Base-by-base conservation (phyloP, 1,140 invertebrate species). In the Scaptomyza hsui region DNA sequence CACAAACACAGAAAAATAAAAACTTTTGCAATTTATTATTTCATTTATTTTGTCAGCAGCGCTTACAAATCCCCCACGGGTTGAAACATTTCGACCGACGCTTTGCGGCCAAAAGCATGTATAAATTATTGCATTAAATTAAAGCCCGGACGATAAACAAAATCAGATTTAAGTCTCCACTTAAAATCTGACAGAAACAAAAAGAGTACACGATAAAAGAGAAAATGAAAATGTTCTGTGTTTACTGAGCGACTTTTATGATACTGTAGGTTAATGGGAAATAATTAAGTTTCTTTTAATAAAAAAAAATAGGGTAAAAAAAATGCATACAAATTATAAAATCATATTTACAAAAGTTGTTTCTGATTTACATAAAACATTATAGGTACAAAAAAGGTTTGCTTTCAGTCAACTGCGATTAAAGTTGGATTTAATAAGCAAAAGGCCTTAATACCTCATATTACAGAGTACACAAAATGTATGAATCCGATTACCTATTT, bases 21-120 rank as follows among this genome's bases (percentile, higher is more conserved):
- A 88, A 88, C 71, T 82, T 82, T 86, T 56, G 68, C 57, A 82
- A 88, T 88, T 73, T 88, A 88, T 88, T 88, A 88, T 88, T 72
- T 78, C 63, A 73, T 76, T 78, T 78, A 88, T 88, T 88, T 88
- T 89, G 78, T 75, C 75, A 88, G 73, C 75, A 48, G 13, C 88
- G 82, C 78, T 82, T 78, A 78, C 72, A 71, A 88, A 64, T 72
- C 74, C 74, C 70, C 19, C 41, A 62, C 26, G 26, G 29, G n/a
- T 37, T 56, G 19, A 21, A 21, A 47, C 18, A 42, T 35, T 45
- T 44, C 19, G 51, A 42, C 61, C 55, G 64, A 72, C 74, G 60
- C 70, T 74, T 70, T 81, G 78, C 63, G 74, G 55, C 59, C 63
- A 69, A 69, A 69, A 64, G 52, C 55, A 56, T 62, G 69, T 61